Base-by-base conservation (phyloP, 2,797 vertebrate genomes). In the Propithecus deckenii region DNA sequence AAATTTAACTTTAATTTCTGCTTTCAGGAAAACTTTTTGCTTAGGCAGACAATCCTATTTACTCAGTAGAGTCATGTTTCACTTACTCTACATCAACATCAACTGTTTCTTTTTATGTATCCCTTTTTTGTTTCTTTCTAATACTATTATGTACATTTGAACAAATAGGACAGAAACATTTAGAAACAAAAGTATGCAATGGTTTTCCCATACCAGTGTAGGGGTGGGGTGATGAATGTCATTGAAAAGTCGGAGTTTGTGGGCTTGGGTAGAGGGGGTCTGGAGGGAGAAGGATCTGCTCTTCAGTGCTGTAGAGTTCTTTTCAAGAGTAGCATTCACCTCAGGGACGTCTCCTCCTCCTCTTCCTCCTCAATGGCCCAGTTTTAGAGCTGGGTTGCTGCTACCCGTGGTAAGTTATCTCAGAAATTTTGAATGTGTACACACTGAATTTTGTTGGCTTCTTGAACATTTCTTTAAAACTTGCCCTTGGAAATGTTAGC, bases 401-500 rank as follows among this genome's bases (percentile, higher is more conserved):
- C 13, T 67, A 43, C 13, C 25, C 1, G 25, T 43, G 1, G 17
- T 63, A 35, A 35, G 55, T 57, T 74, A 79, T 63, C 78, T 89
- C 14, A n/a, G 89, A 75, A 81, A 23, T 32, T 83, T 79, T 61
- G 7, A 43, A 11, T 12, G 32, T 55, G 38, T 91, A 61, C 43
- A 46, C 18, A 7, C 0, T 79, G 61, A 32, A 7, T 59, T 87
- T 28, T 72, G 28, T 38, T 63, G 57, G 61, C 20, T 52, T 92
- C 75, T 57, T 38, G 59, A 87, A 41, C 46, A 41, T 61, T 89
- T 89, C 46, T 75, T 65, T 89, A 80, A 94, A 92, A 83, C 65
- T 35, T 86, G 55, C 52, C 78, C 65, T 89, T 94, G 91, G 69
- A 65, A 96, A 88, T 91, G 35, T 83, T 83, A 86, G 95, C 41